Evolutionary conservation across 2,888 invertebrate species (phyloP).

Genomic region (Myopa tessellatipennis): DNA sequence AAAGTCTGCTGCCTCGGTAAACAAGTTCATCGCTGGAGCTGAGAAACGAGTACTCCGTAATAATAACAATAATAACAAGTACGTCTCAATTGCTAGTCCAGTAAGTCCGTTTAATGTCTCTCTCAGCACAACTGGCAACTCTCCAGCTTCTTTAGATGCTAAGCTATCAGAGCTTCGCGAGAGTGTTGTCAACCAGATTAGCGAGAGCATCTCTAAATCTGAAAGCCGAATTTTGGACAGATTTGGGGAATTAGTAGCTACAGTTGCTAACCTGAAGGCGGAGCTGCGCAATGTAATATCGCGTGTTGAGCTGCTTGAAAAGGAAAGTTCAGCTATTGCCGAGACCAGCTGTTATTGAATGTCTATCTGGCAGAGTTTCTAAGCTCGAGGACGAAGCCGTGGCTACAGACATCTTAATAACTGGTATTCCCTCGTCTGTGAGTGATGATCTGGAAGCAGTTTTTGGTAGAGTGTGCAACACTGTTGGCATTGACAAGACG

Average conservation of each 20-base stretch:
- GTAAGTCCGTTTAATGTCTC: too few relatives aligned
- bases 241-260: not conserved
- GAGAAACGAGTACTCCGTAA: not conserved
- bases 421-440: too few relatives aligned
- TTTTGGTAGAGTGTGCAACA: not conserved
- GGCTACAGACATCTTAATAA: too few relatives aligned
- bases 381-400: too few relatives aligned
- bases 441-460: too few relatives aligned
- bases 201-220: not conserved
- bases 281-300: not conserved
- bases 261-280: not conserved
- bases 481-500: not conserved
- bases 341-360: not conserved
- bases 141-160: not conserved
- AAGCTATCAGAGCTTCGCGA: not conserved
- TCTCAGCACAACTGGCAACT: not conserved
- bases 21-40: not conserved
- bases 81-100: too few relatives aligned
- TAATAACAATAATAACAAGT: not conserved
- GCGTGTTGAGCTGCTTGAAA: not conserved
- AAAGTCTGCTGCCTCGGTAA: not conserved
- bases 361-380: not conserved
- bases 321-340: not conserved
- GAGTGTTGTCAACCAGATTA: not conserved
- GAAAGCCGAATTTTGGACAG: not conserved